A percentile compares a stretch with the other conserved stretches of the same genome.
These are phyloP conservation scores for Picus viridis DNA, from an alignment of 2,797 vertebrate genomes.

Conservation along the genomic window DNA sequence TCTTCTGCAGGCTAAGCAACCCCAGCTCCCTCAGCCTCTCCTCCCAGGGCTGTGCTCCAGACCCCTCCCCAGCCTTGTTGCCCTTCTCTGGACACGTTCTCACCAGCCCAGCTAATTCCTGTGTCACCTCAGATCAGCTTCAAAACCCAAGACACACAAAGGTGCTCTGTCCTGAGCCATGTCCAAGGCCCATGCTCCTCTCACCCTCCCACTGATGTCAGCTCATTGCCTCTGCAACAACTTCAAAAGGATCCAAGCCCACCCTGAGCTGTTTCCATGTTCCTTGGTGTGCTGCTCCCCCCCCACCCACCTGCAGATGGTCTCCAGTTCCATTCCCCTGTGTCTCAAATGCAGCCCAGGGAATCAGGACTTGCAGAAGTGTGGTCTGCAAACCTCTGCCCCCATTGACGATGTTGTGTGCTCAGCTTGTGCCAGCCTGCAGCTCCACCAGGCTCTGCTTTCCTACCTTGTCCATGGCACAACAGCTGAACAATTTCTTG, in stretches of 20 bases:
- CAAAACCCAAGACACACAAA: not conserved
- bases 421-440: not conserved
- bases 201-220: not conserved
- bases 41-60: too few relatives aligned
- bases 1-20: too few relatives aligned
- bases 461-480: not conserved
- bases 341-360: not conserved
- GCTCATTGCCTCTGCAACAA: not conserved
- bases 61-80: too few relatives aligned
- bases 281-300: not conserved
- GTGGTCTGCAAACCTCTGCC: not conserved
- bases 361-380: not conserved
- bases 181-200: not conserved
- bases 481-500: too few relatives aligned
- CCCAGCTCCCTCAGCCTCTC: too few relatives aligned
- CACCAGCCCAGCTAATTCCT: not conserved
- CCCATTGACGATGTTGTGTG: accelerated
- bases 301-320: not conserved
- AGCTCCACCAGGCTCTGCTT: too few relatives aligned
- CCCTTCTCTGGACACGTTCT: not conserved
- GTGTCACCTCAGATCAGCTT: not conserved
- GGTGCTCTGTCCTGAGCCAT: not conserved
- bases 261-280: not conserved
- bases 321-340: not conserved
- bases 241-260: not conserved